Percentiles rank a stretch among this genome's conserved stretches.
Conservation (phyloP, 2,113 vertebrate species). For the Crotalus tigris region DNA sequence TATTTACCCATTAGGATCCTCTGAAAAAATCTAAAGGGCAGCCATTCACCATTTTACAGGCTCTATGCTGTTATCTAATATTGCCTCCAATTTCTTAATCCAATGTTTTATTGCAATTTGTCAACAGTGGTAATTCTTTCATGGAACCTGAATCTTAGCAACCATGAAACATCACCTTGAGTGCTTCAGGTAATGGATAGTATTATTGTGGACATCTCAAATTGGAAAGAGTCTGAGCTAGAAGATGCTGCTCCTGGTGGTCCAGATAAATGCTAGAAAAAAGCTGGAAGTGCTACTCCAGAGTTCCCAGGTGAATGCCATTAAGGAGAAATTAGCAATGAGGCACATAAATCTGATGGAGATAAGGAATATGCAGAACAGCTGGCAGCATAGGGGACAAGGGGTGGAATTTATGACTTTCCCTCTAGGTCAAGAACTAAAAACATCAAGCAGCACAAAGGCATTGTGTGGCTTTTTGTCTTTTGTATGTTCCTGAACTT, state of each 20-base stretch:
- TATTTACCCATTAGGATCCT: background rate
- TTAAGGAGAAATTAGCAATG: background rate
- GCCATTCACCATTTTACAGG: background rate
- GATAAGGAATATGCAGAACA: background rate
- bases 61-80: background rate
- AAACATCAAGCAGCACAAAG: background rate
- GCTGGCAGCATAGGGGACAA: background rate
- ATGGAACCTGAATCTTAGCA: background rate
- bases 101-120: background rate
- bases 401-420: background rate
- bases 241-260: background rate
- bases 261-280: background rate
- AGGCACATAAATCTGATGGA: background rate
- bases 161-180: background rate
- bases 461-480: background rate
- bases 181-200: background rate
- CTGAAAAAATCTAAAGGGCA: background rate
- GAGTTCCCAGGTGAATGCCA: background rate
- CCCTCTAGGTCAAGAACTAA: background rate
- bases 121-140: background rate
- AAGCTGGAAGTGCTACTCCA: background rate
- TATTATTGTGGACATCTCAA: background rate
- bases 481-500: background rate
- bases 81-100: background rate
- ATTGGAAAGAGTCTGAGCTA: background rate